These are phyloP conservation scores for Neoniphon sammara DNA, from an alignment of 2,797 vertebrate species.

Conservation along the genomic window DNA sequence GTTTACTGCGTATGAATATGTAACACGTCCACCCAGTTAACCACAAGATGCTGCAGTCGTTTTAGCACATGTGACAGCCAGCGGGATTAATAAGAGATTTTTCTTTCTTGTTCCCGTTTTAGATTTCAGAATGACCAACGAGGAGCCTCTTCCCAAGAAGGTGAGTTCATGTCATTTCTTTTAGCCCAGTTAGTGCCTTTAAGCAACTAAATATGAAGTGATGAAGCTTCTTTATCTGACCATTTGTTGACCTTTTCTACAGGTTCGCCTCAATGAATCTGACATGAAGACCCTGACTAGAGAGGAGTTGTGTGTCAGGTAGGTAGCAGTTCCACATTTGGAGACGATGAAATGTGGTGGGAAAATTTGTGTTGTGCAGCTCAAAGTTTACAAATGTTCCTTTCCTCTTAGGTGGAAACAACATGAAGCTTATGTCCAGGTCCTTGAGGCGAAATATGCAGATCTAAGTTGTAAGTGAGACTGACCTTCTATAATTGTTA, in stretches of 20 bases:
- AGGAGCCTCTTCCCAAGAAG: constrained; percentile 99
- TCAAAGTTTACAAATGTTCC: constrained; percentile 22
- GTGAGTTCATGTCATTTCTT: constrained; percentile 73
- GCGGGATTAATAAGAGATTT: constrained; percentile 35
- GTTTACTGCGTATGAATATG: constrained; percentile 27
- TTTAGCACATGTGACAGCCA: constrained; percentile 20
- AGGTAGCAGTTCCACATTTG: constrained; percentile 41
- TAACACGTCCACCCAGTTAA: background rate
- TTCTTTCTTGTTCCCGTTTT: constrained; percentile 36
- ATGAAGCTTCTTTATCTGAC: constrained; percentile 8
- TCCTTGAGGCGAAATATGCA: constrained; percentile 96
- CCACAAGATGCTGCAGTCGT: constrained; percentile 42
- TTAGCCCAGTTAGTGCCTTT: background rate
- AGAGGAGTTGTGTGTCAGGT: constrained; percentile 97
- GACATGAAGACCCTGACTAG: constrained; percentile 98
- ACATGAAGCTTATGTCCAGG: constrained; percentile 96
- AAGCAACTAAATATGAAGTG: background rate
- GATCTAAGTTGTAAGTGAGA: constrained; percentile 96
- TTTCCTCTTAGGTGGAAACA: constrained; percentile 93
- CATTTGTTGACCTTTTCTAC: constrained; percentile 38
- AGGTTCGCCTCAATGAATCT: constrained; percentile 99
- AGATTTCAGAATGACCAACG: constrained; percentile 97
- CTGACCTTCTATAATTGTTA: background rate
- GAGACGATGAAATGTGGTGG: background rate
- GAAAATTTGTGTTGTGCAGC: background rate